A percentile compares a stretch with the other conserved stretches of the same genome.
phyloP scores from a whole-genome alignment of 2,113 vertebrate genomes.

The Neopipo cinnamomea region DNA sequence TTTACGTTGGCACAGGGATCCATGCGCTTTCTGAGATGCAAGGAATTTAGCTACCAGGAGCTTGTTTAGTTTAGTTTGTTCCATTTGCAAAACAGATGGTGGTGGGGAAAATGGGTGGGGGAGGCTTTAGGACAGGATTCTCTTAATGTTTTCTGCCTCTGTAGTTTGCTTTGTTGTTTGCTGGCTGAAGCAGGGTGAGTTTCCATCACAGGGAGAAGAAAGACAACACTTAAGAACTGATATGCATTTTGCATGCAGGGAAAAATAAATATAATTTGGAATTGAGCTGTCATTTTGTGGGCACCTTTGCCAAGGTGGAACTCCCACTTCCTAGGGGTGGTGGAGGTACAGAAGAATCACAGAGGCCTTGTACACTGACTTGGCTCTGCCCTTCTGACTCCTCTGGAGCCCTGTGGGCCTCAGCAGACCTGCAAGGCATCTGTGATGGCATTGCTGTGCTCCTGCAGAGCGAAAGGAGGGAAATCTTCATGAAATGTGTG shows the following conservation, averaged over 20 bases:
- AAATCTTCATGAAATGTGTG: background rate
- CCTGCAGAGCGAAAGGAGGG: background rate
- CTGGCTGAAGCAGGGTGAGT: background rate
- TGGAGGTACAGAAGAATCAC: background rate
- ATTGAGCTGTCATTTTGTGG: background rate
- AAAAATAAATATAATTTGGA: background rate
- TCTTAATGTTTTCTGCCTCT: background rate
- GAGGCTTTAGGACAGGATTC: background rate
- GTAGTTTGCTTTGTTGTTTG: background rate
- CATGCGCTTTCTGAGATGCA: background rate
- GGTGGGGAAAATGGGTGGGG: background rate
- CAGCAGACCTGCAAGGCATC: background rate
- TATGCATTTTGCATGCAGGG: background rate
- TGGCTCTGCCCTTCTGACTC: background rate
- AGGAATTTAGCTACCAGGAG: background rate
- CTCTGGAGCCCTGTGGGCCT: background rate
- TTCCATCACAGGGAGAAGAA: background rate
- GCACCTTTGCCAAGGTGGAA: background rate
- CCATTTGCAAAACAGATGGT: background rate
- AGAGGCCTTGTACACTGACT: background rate
- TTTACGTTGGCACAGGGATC: conserved; percentile 16
- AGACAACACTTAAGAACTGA: background rate
- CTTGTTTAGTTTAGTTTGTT: background rate
- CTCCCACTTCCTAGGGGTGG: background rate
- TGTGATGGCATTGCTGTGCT: background rate